phyloP scores from a whole-genome alignment of 1,140 invertebrate species.

The Listronotus bonariensis region DNA sequence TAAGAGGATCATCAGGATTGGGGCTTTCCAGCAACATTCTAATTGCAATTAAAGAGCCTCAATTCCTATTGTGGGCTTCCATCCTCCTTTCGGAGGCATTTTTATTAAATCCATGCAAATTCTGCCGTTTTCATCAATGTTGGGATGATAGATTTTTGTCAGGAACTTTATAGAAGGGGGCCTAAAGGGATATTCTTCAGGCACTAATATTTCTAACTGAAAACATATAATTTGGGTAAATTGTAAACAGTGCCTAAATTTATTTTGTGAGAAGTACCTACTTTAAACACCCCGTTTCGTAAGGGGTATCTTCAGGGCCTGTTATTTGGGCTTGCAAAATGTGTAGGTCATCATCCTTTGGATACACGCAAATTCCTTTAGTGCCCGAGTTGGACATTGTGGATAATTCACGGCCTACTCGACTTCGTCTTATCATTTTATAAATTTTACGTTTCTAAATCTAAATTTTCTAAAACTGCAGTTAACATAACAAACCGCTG shows the following conservation, averaged over 20 bases:
- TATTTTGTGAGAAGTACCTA: background rate
- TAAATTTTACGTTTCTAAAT: too few species aligned
- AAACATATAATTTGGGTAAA: background rate
- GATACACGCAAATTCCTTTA: constrained; percentile 65
- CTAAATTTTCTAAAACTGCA: too few species aligned
- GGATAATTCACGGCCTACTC: constrained; percentile 65
- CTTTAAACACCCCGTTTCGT: constrained; percentile 74
- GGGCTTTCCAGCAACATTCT: constrained; percentile 74
- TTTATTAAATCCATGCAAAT: constrained; percentile 86
- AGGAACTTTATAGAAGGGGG: constrained; percentile 78
- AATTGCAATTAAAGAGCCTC: constrained; percentile 74
- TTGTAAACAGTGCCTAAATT: background rate
- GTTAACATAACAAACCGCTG: too few species aligned
- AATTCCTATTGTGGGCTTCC: constrained; percentile 77
- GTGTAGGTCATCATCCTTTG: constrained; percentile 56
- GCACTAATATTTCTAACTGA: constrained; percentile 69
- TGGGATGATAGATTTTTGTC: constrained; percentile 88
- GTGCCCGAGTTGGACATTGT: constrained; percentile 61
- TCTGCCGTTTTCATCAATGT: constrained; percentile 80
- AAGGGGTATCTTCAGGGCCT: constrained; percentile 71
- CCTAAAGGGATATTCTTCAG: constrained; percentile 82
- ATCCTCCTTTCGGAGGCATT: constrained; percentile 76
- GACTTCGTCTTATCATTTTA: constrained; percentile 51
- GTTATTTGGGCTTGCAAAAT: constrained; percentile 57
- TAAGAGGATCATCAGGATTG: constrained; percentile 84